A percentile compares a stretch with the other conserved stretches of the same genome.
Conservation (phyloP, 2,888 invertebrate genomes). For the Drosophila kambysellisi region DNA sequence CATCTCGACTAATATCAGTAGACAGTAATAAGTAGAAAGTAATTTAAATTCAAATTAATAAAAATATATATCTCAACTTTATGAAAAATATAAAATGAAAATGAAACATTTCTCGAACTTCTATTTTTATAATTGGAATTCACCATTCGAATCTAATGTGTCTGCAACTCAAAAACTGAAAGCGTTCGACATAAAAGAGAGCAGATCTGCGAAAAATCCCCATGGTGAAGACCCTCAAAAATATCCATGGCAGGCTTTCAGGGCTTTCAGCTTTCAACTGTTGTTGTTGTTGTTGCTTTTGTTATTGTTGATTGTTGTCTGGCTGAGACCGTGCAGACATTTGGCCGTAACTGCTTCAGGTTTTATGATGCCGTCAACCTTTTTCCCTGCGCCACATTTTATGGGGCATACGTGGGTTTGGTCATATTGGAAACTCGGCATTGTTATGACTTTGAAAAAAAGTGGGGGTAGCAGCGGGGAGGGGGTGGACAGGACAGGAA, state of each 20-base stretch:
- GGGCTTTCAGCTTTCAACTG: constrained; percentile 26
- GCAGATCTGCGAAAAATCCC: constrained; percentile 17
- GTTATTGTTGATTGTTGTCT: constrained; percentile 49
- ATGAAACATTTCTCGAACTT: not conserved
- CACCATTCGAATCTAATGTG: constrained; percentile 39
- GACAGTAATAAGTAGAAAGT: not conserved
- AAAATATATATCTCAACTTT: not conserved
- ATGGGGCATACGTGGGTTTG: constrained; percentile 64
- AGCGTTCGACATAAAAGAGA: constrained; percentile 57
- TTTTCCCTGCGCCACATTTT: constrained; percentile 44
- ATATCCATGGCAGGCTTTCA: constrained; percentile 31
- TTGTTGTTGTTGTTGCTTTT: constrained; percentile 12
- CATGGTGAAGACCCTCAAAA: constrained; percentile 11
- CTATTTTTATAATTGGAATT: constrained; percentile 36
- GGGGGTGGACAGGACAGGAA: constrained; percentile 16
- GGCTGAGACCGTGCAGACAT: constrained; percentile 62
- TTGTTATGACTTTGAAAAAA: constrained; percentile 67
- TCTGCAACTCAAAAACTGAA: constrained; percentile 42
- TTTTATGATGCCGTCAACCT: constrained; percentile 64
- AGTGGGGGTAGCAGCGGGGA: constrained; percentile 11
- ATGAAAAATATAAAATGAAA: not conserved
- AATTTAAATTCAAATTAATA: not conserved
- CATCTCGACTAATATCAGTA: not conserved
- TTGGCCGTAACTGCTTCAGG: constrained; percentile 69
- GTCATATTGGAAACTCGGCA: constrained; percentile 73